A percentile compares a stretch with the other conserved stretches of the same genome.
phyloP scores from a whole-genome alignment of 2,113 vertebrate species.

The Oostethus manadensis region DNA sequence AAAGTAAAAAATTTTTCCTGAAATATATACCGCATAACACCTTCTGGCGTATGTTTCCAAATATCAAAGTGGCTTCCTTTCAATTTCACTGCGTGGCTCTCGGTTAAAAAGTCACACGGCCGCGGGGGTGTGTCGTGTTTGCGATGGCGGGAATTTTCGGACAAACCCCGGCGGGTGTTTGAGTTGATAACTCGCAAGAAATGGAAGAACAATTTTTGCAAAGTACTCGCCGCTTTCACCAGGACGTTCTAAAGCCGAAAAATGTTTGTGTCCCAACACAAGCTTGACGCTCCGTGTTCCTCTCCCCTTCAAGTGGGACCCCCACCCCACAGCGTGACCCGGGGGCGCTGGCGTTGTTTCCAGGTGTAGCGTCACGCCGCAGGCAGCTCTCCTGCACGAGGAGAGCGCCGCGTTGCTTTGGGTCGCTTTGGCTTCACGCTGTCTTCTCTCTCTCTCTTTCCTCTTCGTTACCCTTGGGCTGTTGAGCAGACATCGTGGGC shows the following conservation, averaged over 20 bases:
- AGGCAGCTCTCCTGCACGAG: conserved; percentile 11
- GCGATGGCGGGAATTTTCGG: no score
- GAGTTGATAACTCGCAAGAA: no score
- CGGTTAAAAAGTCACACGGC: no score
- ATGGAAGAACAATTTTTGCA: no score
- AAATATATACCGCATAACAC: no score
- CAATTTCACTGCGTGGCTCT: no score
- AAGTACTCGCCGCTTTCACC: conserved; percentile 4
- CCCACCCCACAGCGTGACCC: background rate
- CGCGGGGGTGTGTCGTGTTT: no score
- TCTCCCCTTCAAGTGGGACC: background rate
- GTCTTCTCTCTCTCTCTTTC: conserved; percentile 34
- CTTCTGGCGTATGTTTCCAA: no score
- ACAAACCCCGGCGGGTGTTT: no score
- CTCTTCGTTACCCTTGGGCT: conserved; percentile 25
- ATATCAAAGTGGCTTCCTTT: no score
- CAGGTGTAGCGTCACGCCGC: conserved; percentile 6
- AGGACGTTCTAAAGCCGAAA: background rate
- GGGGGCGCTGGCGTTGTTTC: background rate
- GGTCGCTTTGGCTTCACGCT: conserved; percentile 70
- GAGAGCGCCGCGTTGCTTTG: conserved; percentile 40
- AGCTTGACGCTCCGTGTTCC: conserved; percentile 12
- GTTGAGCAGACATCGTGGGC: conserved; percentile 90
- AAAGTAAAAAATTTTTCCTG: no score
- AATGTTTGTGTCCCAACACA: conserved; percentile 37